A percentile compares a stretch with the other conserved stretches of the same genome.
These are phyloP conservation scores for Fistularia commersonii DNA, from an alignment of 2,797 vertebrate genomes.

Conservation along the genomic window DNA sequence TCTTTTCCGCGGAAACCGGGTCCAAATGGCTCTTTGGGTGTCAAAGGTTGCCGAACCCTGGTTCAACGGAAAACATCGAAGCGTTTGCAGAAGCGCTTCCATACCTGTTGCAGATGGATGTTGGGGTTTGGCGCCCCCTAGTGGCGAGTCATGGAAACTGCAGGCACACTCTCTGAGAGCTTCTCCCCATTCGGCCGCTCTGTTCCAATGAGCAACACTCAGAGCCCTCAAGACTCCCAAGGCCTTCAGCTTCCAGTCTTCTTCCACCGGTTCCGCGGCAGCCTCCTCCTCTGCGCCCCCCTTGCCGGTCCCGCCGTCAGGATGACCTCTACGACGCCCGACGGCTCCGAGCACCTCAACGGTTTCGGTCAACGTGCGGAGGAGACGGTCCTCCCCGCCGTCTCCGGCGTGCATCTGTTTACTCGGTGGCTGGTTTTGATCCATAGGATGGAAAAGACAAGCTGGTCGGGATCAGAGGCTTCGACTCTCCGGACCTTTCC, in stretches of 20 bases:
- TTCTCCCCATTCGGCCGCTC: slow-evolving; percentile 48
- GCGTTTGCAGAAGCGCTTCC: no score
- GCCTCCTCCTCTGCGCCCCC: background rate
- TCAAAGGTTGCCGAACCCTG: no score
- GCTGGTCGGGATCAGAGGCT: background rate
- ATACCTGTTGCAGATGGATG: slow-evolving; percentile 20
- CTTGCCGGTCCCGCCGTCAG: background rate
- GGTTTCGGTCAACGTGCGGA: slow-evolving; percentile 28
- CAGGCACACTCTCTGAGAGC: slow-evolving; percentile 25
- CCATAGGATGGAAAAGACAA: slow-evolving; percentile 16
- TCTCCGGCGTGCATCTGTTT: slow-evolving; percentile 30
- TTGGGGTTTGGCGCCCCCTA: slow-evolving; percentile 22
- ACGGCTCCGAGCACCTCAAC: slow-evolving; percentile 29
- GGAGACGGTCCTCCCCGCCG: slow-evolving; percentile 33
- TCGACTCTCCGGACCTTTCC: no score
- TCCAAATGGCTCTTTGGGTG: no score
- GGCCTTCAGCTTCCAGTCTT: slow-evolving; percentile 28
- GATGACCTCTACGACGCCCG: slow-evolving; percentile 10
- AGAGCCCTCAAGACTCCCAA: slow-evolving; percentile 48
- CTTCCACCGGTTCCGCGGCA: background rate
- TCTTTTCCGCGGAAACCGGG: no score
- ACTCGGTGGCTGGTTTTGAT: slow-evolving; percentile 12
- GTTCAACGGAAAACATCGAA: no score
- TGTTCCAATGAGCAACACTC: slow-evolving; percentile 40
- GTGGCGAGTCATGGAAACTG: slow-evolving; percentile 14